phyloP scores from a whole-genome alignment of 2,113 vertebrate species.

The Eonycteris spelaea region DNA sequence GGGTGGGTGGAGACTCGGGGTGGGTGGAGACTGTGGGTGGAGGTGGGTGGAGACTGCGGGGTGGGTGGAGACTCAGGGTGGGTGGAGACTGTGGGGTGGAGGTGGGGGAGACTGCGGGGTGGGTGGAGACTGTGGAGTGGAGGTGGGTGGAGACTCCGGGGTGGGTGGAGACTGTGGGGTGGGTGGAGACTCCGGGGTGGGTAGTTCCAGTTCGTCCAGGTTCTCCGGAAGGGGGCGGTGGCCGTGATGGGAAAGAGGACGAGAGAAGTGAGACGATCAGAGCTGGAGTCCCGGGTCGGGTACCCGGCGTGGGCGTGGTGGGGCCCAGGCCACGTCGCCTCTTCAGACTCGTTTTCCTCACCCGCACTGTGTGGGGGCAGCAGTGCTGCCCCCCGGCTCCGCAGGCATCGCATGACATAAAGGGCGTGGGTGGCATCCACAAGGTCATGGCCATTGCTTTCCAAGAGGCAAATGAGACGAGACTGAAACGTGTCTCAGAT shows the following conservation, averaged over 20 bases:
- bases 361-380: background rate
- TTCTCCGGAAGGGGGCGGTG: background rate
- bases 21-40: no score
- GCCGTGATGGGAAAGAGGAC: no score
- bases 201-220: no score
- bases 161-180: no score
- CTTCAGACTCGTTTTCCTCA: background rate
- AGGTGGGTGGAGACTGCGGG: no score
- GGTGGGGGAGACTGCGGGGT: no score
- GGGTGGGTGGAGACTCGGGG: no score
- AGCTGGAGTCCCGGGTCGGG: background rate
- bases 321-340: background rate
- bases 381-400: background rate
- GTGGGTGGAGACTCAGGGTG: no score
- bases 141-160: no score
- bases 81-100: no score
- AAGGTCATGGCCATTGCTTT: background rate
- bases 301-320: fast-evolving
- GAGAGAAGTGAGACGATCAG: background rate
- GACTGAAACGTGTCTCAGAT: background rate
- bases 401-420: background rate
- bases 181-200: fast-evolving
- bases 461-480: background rate
- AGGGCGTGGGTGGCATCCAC: background rate
- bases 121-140: no score